Conservation (phyloP, 1,140 invertebrate genomes). For the Chrysopa pallens region DNA sequence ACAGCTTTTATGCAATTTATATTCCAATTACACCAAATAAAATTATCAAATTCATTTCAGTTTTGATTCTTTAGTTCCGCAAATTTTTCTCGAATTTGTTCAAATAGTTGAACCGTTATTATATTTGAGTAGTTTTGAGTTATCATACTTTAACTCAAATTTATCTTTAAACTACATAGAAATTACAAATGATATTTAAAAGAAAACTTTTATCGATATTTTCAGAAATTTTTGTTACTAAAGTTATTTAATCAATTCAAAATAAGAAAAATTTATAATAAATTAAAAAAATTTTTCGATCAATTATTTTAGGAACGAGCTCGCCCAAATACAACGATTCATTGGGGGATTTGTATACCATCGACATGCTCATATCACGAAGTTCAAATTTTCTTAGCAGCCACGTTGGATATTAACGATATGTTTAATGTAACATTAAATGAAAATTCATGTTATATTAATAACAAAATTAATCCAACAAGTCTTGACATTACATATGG, state of each 20-base stretch:
- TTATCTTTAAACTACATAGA: constrained; percentile 3
- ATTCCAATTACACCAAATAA: too few species aligned
- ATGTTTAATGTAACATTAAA: constrained; percentile 23
- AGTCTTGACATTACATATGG: constrained; percentile 30
- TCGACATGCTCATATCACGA: constrained; percentile 30
- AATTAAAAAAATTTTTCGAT: constrained; percentile 1
- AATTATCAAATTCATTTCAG: too few species aligned
- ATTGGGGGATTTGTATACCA: constrained; percentile 44
- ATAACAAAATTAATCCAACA: constrained; percentile 19
- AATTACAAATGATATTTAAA: constrained; percentile 5
- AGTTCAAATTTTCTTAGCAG: constrained; percentile 26
- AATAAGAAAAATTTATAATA: neutral
- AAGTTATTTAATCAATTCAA: neutral
- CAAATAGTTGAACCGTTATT: too few species aligned
- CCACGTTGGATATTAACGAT: constrained; percentile 23
- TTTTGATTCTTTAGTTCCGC: too few species aligned
- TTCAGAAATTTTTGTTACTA: constrained; percentile 1
- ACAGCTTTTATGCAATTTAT: too few species aligned
- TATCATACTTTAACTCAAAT: constrained; percentile 2
- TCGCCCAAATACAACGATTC: constrained; percentile 28
- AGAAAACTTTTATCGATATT: constrained; percentile 3
- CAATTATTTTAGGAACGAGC: constrained; percentile 9
- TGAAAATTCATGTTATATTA: constrained; percentile 29
- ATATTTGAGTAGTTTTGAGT: too few species aligned
- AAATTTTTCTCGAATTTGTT: too few species aligned